phyloP scores from a whole-genome alignment of 2,888 invertebrate genomes.

The Torymus aiolomorphi region DNA sequence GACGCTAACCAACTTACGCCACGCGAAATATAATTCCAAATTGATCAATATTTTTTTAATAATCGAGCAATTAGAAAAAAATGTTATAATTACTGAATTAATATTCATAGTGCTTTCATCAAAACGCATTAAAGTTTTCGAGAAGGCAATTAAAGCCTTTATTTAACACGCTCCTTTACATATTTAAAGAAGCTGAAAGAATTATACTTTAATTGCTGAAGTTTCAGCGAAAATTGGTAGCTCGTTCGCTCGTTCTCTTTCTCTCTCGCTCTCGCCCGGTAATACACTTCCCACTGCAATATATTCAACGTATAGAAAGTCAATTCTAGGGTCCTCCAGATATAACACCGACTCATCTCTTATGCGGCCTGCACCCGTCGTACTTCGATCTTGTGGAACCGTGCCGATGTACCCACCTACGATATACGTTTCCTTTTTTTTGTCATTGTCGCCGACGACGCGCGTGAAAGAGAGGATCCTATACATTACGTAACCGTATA shows the following conservation, averaged over 20 bases:
- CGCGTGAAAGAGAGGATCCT: conserved; percentile 27
- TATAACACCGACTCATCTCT: background rate
- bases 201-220: conserved; percentile 45
- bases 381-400: background rate
- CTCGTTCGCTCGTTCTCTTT: background rate
- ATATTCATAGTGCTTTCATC: conserved; percentile 24
- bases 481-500: conserved; percentile 41
- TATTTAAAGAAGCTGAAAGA: conserved; percentile 40
- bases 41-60: conserved; percentile 15
- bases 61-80: conserved; percentile 1
- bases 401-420: too few species aligned
- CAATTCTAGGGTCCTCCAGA: conserved; percentile 29
- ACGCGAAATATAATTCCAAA: background rate
- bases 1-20: too few species aligned
- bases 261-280: too few species aligned
- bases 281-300: too few species aligned
- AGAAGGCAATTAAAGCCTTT: conserved; percentile 33
- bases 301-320: conserved; percentile 31
- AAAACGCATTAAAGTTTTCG: conserved; percentile 14
- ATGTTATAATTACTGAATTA: background rate
- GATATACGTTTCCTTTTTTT: background rate
- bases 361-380: conserved; percentile 6
- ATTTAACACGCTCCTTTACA: conserved; percentile 25
- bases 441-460: background rate
- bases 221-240: conserved; percentile 37